Evolutionary conservation across 1,140 invertebrate species (phyloP), one percentile per base, ranked within the genome.

Genomic region (Radopholus similis): DNA sequence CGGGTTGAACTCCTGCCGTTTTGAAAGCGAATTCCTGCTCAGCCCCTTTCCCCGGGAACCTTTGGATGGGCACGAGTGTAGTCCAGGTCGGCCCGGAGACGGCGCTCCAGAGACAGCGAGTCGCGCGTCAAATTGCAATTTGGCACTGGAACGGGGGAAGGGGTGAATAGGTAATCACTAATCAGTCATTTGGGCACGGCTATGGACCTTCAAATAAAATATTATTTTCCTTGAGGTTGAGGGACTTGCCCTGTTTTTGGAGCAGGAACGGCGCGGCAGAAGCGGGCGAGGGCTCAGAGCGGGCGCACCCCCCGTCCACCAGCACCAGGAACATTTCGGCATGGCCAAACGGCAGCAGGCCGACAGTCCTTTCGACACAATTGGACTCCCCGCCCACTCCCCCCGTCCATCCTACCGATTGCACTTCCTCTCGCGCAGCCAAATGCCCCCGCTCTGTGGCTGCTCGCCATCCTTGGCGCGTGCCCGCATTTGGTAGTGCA

Each of bases 31-130:
- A 18, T 15, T 59, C 6, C n/a, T n/a, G n/a, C n/a, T n/a, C n/a
- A n/a, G n/a, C n/a, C 40, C 21, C n/a, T 57, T 57, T 58, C 9
- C 37, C 21, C 21, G 15, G 35, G 5, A 18, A 60, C 59, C 59
- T 51, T 62, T 26, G 40, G 59, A 62, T 62, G 59, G 40, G 59
- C 40, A 49, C 11, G 37, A 8, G 59, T 47, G 30, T 62, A 62
- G 15, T 62, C 40, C 49, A 62, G 47, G 18, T 62, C 59, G 8
- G 35, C 18, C 21, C 40, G 42, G 32, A 47, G n/a, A 15, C 18
- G 23, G 13, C 59, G 15, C 49, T 62, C 49, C 32, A 62, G 47
- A 51, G 18, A 35, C 49, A 49, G 18, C 18, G 21, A 47, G 8
- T 35, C 35, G 15, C 42, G 49, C n/a, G 59, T 40, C 49, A 62